Evolutionary conservation across 2,797 vertebrate genomes (phyloP), one percentile per base, ranked within the genome.

Genomic region (Dermochelys coriacea): DNA sequence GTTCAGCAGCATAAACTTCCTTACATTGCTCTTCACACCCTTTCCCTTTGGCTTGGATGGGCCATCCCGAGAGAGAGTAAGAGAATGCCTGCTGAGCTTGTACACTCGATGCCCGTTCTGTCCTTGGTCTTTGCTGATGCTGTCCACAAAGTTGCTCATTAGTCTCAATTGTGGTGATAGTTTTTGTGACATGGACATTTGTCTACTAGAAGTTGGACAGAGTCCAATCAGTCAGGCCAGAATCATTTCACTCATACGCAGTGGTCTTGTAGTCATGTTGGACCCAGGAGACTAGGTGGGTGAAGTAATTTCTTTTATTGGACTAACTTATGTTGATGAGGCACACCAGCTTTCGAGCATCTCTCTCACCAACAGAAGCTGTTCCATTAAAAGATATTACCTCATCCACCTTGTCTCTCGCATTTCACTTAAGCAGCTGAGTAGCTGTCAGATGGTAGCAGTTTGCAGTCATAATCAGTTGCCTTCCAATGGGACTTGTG

Each of bases 401-500:
- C 6, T 61, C 31, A 34, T 61, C 59, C 31, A 15, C 59, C 15
- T 61, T 61, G 14, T 61, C 31, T 61, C 16, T 68, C 8, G 8
- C 61, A 14, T 75, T 45, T 75, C 41, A 75, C 71, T 75, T 75
- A 75, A 0, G 16, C 23, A 27, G 78, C 50, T 50, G 25, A 88
- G 82, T 5, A 0, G 0, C 16, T 29, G n/a, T 41, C 23, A 89
- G 64, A 51, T 71, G 41, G 14, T 52, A 29, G 41, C 3, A 15
- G 14, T 11, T 79, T 18, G 41, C 37, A 51, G 12, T 52, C 34
- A 80, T 1, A 0, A 0, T 75, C 52, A n/a, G 37, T 79, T 51
- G 19, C 37, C 5, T 0, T 1, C 7, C 27, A 55, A 31, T 25
- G 51, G 31, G 21, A 45, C 8, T 9, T 47, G 29, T 47, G 9